Percentiles rank a stretch among this genome's conserved stretches.
These are phyloP conservation scores for Brachyhypopomus occidentalis DNA, from an alignment of 2,113 vertebrate species.

Conservation along the genomic window DNA sequence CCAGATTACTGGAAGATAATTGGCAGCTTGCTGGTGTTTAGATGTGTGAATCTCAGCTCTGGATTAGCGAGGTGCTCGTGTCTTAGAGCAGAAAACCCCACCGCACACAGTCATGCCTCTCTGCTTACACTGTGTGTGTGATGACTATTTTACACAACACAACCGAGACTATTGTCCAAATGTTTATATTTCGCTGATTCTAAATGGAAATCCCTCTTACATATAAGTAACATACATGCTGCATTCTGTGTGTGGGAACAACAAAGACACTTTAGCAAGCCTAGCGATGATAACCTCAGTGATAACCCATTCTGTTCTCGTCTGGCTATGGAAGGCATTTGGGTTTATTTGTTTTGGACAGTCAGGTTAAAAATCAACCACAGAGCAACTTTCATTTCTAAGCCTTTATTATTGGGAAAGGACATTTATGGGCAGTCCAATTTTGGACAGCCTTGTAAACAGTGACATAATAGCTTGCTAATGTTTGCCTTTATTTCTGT, in stretches of 20 bases:
- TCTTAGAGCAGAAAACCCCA: too few species aligned
- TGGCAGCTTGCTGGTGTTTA: neutral
- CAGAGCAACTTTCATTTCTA: constrained; percentile 11
- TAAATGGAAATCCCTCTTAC: too few species aligned
- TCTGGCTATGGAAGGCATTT: constrained; percentile 27
- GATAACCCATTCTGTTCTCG: neutral
- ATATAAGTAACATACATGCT: neutral
- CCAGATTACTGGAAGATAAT: constrained; percentile 21
- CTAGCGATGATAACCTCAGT: neutral
- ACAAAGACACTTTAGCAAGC: constrained; percentile 4
- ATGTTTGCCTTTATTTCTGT: constrained; percentile 63
- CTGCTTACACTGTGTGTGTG: too few species aligned
- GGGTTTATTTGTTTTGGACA: neutral
- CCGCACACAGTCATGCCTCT: too few species aligned
- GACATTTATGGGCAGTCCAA: neutral
- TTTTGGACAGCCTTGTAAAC: constrained; percentile 6
- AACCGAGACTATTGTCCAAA: too few species aligned
- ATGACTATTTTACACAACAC: too few species aligned
- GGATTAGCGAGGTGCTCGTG: too few species aligned
- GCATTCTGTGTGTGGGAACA: neutral
- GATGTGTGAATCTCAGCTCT: neutral
- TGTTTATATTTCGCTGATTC: too few species aligned
- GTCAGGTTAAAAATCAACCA: constrained; percentile 10
- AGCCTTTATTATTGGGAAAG: neutral
- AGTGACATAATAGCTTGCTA: constrained; percentile 53